Base-by-base conservation (phyloP, 2,888 invertebrate genomes). In the Lasioglossum zephyrum region DNA sequence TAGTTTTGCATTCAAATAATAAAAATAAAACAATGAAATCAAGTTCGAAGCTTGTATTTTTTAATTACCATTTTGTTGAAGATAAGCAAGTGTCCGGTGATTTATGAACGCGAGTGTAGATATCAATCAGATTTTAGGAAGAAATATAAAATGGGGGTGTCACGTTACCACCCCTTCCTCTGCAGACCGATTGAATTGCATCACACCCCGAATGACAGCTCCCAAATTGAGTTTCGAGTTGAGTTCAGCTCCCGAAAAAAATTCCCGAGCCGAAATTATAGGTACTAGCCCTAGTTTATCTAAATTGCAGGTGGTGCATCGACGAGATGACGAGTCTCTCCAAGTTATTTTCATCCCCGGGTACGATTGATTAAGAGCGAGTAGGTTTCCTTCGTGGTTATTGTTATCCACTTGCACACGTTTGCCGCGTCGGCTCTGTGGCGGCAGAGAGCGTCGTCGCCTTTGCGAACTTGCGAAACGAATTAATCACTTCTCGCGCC, bases 401-500 rank as follows among this genome's bases (percentile, higher is more conserved):
- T 83, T 77, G 74, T 87, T 60, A 73, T 82, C 75, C 70, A 22
- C 31, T 73, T 16, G 57, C 78, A 47, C 77, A 57, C 73, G 63
- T 81, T 39, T 16, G 18, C 44, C 53, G 47, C 47, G 47, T 47
- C 47, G 57, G 53, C 41, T 53, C 26, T 31, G 60, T 5, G 39
- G 36, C n/a, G 79, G 18, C 73, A 5, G 49, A 66, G 31, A 22
- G 44, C 72, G 69, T 63, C 79, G 41, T 74, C 82, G 76, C 73
- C 82, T 84, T 87, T 69, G 81, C 66, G 78, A 91, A 91, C 85
- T 89, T 91, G 86, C 84, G 77, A 81, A 84, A 82, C 85, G 85
- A 86, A 89, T 91, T 88, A 91, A 91, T 91, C 90, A 87, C 84
- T 82, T 73, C 74, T 78, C 84, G 84, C 86, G 83, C 72, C 79